Base-by-base conservation (phyloP, 2,888 invertebrate genomes). In the Slavum lentiscoides region DNA sequence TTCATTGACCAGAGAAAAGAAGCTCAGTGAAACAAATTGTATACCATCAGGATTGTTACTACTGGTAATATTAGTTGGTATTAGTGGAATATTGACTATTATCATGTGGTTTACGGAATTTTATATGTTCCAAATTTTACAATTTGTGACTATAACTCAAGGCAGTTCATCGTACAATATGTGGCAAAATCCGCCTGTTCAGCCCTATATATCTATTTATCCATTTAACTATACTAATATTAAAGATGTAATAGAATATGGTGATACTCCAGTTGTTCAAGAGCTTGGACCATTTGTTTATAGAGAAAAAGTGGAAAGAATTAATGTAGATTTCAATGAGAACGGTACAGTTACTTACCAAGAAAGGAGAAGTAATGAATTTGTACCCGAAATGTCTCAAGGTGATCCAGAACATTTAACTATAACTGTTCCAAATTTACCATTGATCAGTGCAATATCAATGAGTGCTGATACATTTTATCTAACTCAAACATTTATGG, bases 81-180 rank as follows among this genome's bases (percentile, higher is more conserved):
- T 80, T 3, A 80, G 77, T 64, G 77, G 77, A 19, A 64, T 80
- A 6, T 70, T 70, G 0, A 89, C 90, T 0, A 85, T 89, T 15
- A 86, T 90, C 82, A 90, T 91, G 86, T 91, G 91, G 87, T 90
- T 89, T 84, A 92, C 92, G 0, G 88, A 90, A 77, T 86, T 89
- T 0, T 89, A 91, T 83, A 89, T 90, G 77, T 87, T 90, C 82
- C 83, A 84, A 74, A 74, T 74, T 58, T 81, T 82, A 61, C 81
- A 83, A 80, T 74, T 82, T 13, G 61, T 83, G 1, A 72, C 81
- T 23, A 62, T 83, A 23, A 69, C 82, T 53, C 80, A 83, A 58
- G 83, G 81, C 9, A 82, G 83, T 17, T 30, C 74, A 1, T 80
- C 82, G 7, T 83, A 76, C 43, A 58, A 81, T 59, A 62, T 83